Conservation (phyloP, 2,113 vertebrate genomes). For the Oreochromis tanganicae region DNA sequence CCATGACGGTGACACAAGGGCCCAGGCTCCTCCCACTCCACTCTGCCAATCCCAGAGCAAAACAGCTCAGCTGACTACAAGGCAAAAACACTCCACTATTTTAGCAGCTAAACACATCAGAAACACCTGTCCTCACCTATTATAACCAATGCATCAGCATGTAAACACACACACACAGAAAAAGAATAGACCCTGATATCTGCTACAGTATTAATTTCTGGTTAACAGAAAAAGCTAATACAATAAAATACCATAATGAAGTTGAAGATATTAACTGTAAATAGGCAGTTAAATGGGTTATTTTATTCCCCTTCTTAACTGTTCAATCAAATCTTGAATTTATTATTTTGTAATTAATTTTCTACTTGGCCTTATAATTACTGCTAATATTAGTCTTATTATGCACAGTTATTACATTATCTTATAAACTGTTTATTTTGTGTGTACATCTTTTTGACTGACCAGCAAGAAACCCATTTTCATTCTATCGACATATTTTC, state of each 20-base stretch:
- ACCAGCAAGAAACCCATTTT: not conserved
- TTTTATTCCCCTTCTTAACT: not conserved
- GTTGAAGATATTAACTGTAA: not conserved
- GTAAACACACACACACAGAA: not conserved
- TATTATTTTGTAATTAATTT: not conserved
- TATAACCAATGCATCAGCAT: not conserved
- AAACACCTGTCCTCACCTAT: not conserved
- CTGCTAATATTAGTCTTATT: not conserved
- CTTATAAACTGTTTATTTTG: not conserved
- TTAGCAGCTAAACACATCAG: not conserved
- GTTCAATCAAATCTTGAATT: not conserved
- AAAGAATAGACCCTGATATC: not conserved
- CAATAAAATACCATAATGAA: not conserved
- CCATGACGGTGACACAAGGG: conserved; percentile 37
- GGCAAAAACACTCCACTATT: not conserved
- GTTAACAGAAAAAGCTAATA: not conserved
- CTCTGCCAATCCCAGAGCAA: conserved; percentile 34
- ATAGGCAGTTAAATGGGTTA: not conserved
- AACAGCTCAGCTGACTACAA: not conserved
- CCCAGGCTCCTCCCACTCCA: conserved; percentile 31
- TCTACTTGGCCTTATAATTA: not conserved
- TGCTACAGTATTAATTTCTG: not conserved
- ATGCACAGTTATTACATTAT: not conserved
- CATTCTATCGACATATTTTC: not conserved
- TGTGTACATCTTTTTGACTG: not conserved